Percentiles rank a stretch among this genome's conserved stretches.
phyloP scores from a whole-genome alignment of 2,888 invertebrate species.

The Nomada lathburiana region DNA sequence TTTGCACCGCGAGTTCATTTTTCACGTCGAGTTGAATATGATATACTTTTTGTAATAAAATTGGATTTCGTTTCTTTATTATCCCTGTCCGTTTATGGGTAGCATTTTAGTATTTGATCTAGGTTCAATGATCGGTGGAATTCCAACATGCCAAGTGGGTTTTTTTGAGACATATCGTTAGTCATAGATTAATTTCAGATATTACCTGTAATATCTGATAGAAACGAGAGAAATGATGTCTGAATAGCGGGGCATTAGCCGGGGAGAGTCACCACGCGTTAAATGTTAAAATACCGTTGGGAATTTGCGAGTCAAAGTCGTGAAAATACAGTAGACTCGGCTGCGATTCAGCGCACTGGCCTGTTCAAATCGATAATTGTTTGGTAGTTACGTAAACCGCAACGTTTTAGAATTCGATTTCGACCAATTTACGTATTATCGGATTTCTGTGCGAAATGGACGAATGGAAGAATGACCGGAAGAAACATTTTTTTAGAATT shows the following conservation, averaged over 20 bases:
- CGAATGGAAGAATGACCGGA: background rate
- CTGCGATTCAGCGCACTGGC: slow-evolving; percentile 1
- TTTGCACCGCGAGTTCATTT: too few relatives aligned
- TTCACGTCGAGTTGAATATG: too few relatives aligned
- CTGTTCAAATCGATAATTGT: slow-evolving; percentile 41
- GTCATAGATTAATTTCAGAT: too few relatives aligned
- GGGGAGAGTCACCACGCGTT: background rate
- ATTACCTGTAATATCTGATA: too few relatives aligned
- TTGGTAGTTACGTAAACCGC: slow-evolving; percentile 27
- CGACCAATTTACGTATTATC: slow-evolving; percentile 24
- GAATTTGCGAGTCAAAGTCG: slow-evolving; percentile 13
- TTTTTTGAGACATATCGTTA: too few relatives aligned
- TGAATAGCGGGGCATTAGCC: background rate
- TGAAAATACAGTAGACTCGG: background rate
- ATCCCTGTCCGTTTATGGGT: too few relatives aligned
- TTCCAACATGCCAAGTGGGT: too few relatives aligned
- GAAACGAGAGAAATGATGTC: background rate
- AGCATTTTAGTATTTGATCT: too few relatives aligned
- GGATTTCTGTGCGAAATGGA: background rate
- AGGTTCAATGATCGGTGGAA: too few relatives aligned
- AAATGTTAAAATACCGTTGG: slow-evolving; percentile 1
- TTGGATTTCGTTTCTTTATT: too few relatives aligned
- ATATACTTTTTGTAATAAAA: too few relatives aligned
- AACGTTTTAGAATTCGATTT: slow-evolving; percentile 32
- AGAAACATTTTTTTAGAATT: background rate